Percentiles rank a stretch among this genome's conserved stretches.
These are phyloP conservation scores for Cyclophora punctaria DNA, from an alignment of 2,888 invertebrate genomes.

Conservation along the genomic window DNA sequence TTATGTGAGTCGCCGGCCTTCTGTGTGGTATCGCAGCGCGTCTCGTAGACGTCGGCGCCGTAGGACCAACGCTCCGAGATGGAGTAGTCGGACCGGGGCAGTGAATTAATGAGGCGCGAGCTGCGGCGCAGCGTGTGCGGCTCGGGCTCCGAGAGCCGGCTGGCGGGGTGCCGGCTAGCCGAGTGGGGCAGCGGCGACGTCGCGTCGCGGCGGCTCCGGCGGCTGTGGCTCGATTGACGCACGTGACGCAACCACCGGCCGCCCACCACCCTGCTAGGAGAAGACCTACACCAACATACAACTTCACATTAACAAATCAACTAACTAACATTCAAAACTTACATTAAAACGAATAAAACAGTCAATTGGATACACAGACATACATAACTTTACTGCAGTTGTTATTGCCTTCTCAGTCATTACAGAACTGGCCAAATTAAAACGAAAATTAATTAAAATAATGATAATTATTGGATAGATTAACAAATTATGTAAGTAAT, in stretches of 20 bases:
- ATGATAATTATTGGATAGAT: too few species aligned
- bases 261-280: constrained; percentile 76
- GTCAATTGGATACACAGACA: too few species aligned
- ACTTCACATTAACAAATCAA: not conserved
- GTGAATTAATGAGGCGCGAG: constrained; percentile 67
- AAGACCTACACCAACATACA: constrained; percentile 50
- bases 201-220: constrained; percentile 56
- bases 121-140: constrained; percentile 58
- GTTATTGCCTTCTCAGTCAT: too few species aligned
- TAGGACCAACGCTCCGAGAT: constrained; percentile 75
- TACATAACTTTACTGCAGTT: too few species aligned
- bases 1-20: constrained; percentile 54
- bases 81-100: constrained; percentile 70
- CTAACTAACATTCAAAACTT: too few species aligned
- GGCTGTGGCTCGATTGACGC: constrained; percentile 62
- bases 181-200: constrained; percentile 58
- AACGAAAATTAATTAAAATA: too few species aligned
- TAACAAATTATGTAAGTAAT: too few species aligned
- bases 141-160: constrained; percentile 53
- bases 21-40: constrained; percentile 56
- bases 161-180: constrained; percentile 46
- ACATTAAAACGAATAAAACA: too few species aligned
- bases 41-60: constrained; percentile 72
- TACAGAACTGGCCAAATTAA: too few species aligned
- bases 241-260: constrained; percentile 71